A percentile compares a stretch with the other conserved stretches of the same genome.
phyloP scores from a whole-genome alignment of 2,888 invertebrate species.

The Zygogramma bicolorata region DNA sequence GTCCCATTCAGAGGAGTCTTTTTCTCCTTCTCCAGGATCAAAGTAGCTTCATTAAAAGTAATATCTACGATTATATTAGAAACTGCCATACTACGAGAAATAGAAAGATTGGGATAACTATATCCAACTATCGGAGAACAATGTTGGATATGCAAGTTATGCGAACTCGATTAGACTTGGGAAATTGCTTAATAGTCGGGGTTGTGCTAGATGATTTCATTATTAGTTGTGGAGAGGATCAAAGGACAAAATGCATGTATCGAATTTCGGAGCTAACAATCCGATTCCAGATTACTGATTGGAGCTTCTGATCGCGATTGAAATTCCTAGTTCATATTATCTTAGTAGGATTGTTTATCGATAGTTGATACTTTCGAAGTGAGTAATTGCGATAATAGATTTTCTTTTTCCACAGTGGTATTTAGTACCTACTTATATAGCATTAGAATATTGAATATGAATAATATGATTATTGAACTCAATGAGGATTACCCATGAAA shows the following conservation, averaged over 20 bases:
- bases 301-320: neutral
- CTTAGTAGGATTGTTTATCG: too few species aligned
- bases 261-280: neutral
- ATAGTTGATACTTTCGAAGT: too few species aligned
- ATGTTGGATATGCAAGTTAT: neutral
- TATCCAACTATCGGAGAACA: neutral
- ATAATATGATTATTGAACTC: too few species aligned
- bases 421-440: too few species aligned
- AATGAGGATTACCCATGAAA: too few species aligned
- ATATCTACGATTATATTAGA: neutral
- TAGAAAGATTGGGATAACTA: neutral
- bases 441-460: too few species aligned
- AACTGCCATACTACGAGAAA: neutral
- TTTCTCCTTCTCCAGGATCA: too few species aligned
- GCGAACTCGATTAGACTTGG: neutral
- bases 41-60: neutral
- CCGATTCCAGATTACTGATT: neutral
- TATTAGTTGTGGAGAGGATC: neutral
- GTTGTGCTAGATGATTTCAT: neutral
- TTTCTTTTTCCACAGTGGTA: too few species aligned
- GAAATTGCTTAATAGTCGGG: neutral
- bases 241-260: neutral
- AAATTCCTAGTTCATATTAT: too few species aligned
- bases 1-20: too few species aligned
- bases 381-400: too few species aligned